Evolutionary conservation across 1,140 invertebrate genomes (phyloP).

Genomic region (Goniozus legneri): DNA sequence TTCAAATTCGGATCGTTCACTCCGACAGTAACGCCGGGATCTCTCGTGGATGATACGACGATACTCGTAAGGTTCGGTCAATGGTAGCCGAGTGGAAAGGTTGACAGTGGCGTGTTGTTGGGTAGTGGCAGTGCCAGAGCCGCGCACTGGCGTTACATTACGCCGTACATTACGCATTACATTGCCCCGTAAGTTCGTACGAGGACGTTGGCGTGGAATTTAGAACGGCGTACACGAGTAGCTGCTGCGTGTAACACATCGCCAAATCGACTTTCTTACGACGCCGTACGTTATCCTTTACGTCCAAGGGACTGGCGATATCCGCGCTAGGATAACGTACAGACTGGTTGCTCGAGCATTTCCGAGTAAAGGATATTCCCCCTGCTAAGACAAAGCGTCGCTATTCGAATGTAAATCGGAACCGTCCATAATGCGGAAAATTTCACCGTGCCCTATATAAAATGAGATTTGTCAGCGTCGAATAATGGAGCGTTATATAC

Average conservation of each 20-base stretch:
- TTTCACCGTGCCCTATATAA: no score
- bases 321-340: conserved; percentile 25
- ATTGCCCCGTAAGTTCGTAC: conserved; percentile 10
- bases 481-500: no score
- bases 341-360: conserved; percentile 25
- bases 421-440: no score
- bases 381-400: conserved; percentile 21
- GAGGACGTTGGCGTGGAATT: conserved; percentile 19
- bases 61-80: no score
- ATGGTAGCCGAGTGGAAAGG: no score
- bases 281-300: conserved; percentile 29
- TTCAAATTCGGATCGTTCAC: no score
- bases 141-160: conserved; percentile 25
- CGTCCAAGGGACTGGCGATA: conserved; percentile 13
- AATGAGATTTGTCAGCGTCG: no score
- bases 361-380: conserved; percentile 11
- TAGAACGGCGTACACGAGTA: conserved; percentile 13
- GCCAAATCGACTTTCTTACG: conserved; percentile 38
- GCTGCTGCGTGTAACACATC: conserved; percentile 26
- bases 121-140: conserved; percentile 8
- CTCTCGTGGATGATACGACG: no score
- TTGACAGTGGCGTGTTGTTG: no score
- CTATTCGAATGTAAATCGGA: conserved; percentile 21
- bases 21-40: no score
- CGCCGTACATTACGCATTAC: conserved; percentile 28